Percentiles rank a stretch among this genome's conserved stretches.
These are phyloP conservation scores for Silurus meridionalis DNA, from an alignment of 2,113 vertebrate species.

Conservation along the genomic window DNA sequence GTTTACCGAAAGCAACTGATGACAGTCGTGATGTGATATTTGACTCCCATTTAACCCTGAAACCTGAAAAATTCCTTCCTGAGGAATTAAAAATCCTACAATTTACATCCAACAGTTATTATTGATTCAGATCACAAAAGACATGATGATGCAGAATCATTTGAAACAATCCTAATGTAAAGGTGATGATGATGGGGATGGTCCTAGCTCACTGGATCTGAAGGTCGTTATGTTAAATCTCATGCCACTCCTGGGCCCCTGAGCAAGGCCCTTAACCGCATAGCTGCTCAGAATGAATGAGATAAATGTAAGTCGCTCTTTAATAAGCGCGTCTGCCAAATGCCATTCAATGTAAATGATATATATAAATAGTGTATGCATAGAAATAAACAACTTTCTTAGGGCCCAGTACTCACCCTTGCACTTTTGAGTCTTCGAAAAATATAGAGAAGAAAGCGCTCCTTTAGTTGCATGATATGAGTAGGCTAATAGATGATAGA, in stretches of 20 bases:
- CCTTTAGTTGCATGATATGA: neutral
- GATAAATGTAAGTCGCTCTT: too few relatives aligned
- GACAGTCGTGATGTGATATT: neutral
- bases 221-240: neutral
- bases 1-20: neutral
- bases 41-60: neutral
- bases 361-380: slow-evolving; percentile 34
- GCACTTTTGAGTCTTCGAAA: slow-evolving; percentile 46
- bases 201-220: slow-evolving; percentile 1
- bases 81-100: neutral
- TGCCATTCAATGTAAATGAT: too few relatives aligned
- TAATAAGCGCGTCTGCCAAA: too few relatives aligned
- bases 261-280: too few relatives aligned
- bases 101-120: neutral
- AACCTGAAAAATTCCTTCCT: neutral
- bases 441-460: neutral
- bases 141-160: neutral
- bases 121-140: neutral
- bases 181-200: slow-evolving; percentile 35
- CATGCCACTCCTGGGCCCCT: too few relatives aligned
- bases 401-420: slow-evolving; percentile 49
- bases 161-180: slow-evolving; percentile 24
- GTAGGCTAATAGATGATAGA: neutral
- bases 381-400: slow-evolving; percentile 66
- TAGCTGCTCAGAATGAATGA: too few relatives aligned